Evolutionary conservation across 2,113 vertebrate genomes (phyloP).

Genomic region (Aleadryas rufinucha): DNA sequence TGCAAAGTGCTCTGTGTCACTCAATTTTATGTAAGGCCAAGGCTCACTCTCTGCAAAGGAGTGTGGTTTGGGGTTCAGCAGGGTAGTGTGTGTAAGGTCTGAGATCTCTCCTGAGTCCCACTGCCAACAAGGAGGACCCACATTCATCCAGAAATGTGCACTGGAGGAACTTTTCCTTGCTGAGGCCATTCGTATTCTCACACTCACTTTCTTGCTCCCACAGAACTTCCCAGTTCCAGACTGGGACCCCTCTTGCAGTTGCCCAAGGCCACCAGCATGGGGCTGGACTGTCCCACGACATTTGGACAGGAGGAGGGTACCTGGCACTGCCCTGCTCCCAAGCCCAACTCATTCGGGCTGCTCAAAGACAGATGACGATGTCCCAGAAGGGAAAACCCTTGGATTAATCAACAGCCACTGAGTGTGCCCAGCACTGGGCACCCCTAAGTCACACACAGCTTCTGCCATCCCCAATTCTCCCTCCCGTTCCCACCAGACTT

Average conservation of each 20-base stretch:
- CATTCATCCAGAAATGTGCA: not conserved
- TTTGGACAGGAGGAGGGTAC: not conserved
- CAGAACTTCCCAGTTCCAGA: not conserved
- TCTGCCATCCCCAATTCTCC: not conserved
- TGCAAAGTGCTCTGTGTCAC: not conserved
- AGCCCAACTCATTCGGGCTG: not conserved
- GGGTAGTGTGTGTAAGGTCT: not conserved
- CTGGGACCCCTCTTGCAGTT: not conserved
- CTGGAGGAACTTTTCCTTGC: not conserved
- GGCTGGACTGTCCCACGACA: not conserved
- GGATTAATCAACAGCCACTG: not conserved
- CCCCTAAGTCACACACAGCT: not conserved
- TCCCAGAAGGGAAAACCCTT: not conserved
- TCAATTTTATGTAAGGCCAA: not conserved
- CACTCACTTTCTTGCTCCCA: not conserved
- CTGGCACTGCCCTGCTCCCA: not conserved
- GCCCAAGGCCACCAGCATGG: not conserved
- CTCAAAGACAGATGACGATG: accelerated
- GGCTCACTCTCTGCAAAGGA: not conserved
- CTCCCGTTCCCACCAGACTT: not conserved
- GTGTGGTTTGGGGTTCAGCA: not conserved
- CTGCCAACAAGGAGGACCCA: not conserved
- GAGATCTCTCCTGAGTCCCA: not conserved
- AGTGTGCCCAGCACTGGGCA: not conserved
- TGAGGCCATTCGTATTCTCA: not conserved